A percentile compares a stretch with the other conserved stretches of the same genome.
phyloP scores from a whole-genome alignment of 2,888 invertebrate genomes.

The Cheilosia variabilis region DNA sequence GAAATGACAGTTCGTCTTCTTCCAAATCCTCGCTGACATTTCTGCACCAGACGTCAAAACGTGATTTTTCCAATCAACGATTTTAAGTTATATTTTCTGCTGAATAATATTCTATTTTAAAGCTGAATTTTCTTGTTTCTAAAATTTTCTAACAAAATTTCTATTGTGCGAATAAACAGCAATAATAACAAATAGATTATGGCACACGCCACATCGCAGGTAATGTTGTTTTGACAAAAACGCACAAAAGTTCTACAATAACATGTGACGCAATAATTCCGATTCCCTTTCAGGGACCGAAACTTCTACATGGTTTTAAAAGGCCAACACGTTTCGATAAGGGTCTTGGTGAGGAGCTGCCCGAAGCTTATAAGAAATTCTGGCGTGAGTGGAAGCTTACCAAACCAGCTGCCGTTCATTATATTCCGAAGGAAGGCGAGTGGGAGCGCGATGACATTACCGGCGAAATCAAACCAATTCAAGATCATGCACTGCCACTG shows the following conservation, averaged over 20 bases:
- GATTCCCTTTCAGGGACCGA: slow-evolving; percentile 78
- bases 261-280: slow-evolving; percentile 80
- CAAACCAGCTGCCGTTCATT: slow-evolving; percentile 87
- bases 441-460: slow-evolving; percentile 90
- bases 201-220: slow-evolving; percentile 82
- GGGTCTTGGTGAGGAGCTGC: slow-evolving; percentile 88
- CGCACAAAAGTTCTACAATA: slow-evolving; percentile 31
- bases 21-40: slow-evolving; percentile 6
- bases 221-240: slow-evolving; percentile 65
- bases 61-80: slow-evolving; percentile 45
- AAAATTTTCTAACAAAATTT: slow-evolving; percentile 16
- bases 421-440: slow-evolving; percentile 89
- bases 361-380: slow-evolving; percentile 93
- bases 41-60: slow-evolving; percentile 58
- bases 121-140: not conserved
- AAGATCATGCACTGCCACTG: slow-evolving; percentile 90
- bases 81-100: slow-evolving; percentile 19
- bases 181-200: slow-evolving; percentile 70
- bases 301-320: slow-evolving; percentile 84
- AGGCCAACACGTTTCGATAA: slow-evolving; percentile 86
- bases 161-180: not conserved
- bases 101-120: slow-evolving; percentile 17
- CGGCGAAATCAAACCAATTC: slow-evolving; percentile 89
- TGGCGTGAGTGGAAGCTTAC: slow-evolving; percentile 92
- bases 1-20: slow-evolving; percentile 7